A percentile compares a stretch with the other conserved stretches of the same genome.
Conservation (phyloP, 2,888 invertebrate genomes). For the Xestobium rufovillosum region DNA sequence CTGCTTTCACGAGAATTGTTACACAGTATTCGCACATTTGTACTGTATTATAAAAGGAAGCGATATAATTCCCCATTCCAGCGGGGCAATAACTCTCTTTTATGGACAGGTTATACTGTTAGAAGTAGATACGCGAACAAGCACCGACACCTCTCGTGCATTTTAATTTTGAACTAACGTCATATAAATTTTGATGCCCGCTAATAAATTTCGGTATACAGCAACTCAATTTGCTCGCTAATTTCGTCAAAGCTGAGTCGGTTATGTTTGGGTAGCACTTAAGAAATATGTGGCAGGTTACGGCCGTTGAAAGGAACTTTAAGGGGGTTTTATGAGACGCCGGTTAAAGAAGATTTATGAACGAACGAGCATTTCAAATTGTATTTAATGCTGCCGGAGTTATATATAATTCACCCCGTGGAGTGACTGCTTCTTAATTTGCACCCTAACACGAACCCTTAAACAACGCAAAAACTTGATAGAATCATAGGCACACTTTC, state of each 20-base stretch:
- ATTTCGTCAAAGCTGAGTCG: conserved; percentile 28
- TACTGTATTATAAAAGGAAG: conserved; percentile 24
- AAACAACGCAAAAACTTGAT: too few relatives aligned
- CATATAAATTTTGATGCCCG: conserved; percentile 26
- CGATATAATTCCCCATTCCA: conserved; percentile 24
- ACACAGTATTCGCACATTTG: conserved; percentile 16
- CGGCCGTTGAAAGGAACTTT: background rate
- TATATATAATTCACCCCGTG: too few relatives aligned
- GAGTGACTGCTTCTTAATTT: too few relatives aligned
- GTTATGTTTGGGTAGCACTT: conserved; percentile 13
- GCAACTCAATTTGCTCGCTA: conserved; percentile 31
- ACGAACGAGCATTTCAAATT: too few relatives aligned
- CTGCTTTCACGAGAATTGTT: too few relatives aligned
- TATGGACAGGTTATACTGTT: conserved; percentile 26
- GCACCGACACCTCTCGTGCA: conserved; percentile 22
- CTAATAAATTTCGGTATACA: conserved; percentile 28
- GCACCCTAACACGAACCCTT: too few relatives aligned
- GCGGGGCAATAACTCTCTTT: conserved; percentile 25
- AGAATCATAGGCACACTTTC: too few relatives aligned
- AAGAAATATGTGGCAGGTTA: conserved; percentile 7
- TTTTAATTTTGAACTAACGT: conserved; percentile 25
- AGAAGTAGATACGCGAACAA: conserved; percentile 20
- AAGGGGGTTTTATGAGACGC: conserved; percentile 10
- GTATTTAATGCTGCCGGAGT: too few relatives aligned
- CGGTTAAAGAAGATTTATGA: background rate